phyloP scores from a whole-genome alignment of 2,888 invertebrate genomes.

The Harpalus rufipes region DNA sequence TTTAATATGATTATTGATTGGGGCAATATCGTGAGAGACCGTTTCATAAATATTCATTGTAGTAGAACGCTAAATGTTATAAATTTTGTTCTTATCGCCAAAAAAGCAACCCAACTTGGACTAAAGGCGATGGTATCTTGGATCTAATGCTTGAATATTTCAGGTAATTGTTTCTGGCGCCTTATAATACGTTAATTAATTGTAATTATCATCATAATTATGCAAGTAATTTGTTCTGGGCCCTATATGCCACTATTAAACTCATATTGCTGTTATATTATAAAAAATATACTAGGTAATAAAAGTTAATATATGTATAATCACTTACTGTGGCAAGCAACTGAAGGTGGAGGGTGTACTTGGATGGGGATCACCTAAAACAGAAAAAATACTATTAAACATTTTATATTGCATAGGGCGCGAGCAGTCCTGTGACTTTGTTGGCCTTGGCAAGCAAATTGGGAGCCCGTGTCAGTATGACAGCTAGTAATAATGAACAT shows the following conservation, averaged over 20 bases:
- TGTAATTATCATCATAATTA: slow-evolving; percentile 61
- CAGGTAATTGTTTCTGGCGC: slow-evolving; percentile 62
- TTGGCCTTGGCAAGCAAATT: too few relatives aligned
- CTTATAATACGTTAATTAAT: slow-evolving; percentile 63
- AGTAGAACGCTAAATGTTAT: slow-evolving; percentile 57
- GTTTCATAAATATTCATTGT: slow-evolving; percentile 61
- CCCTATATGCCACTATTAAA: neutral
- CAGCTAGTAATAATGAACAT: too few relatives aligned
- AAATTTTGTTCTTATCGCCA: slow-evolving; percentile 60
- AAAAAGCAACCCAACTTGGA: neutral
- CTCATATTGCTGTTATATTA: neutral
- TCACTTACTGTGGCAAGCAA: neutral
- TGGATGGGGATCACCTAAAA: neutral
- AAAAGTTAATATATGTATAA: too few relatives aligned
- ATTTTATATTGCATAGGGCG: too few relatives aligned
- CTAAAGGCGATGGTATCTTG: slow-evolving; percentile 15
- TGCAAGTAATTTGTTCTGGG: slow-evolving; percentile 56
- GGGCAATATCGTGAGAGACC: slow-evolving; percentile 14
- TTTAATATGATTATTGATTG: slow-evolving; percentile 64
- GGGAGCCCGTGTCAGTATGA: too few relatives aligned
- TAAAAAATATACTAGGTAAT: too few relatives aligned
- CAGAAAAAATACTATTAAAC: too few relatives aligned
- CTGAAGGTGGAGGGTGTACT: neutral
- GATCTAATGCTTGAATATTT: slow-evolving; percentile 61
- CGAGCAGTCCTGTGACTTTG: too few relatives aligned